These are phyloP conservation scores for Drosophila suzukii DNA, from an alignment of 1,140 invertebrate species.

Conservation along the genomic window DNA sequence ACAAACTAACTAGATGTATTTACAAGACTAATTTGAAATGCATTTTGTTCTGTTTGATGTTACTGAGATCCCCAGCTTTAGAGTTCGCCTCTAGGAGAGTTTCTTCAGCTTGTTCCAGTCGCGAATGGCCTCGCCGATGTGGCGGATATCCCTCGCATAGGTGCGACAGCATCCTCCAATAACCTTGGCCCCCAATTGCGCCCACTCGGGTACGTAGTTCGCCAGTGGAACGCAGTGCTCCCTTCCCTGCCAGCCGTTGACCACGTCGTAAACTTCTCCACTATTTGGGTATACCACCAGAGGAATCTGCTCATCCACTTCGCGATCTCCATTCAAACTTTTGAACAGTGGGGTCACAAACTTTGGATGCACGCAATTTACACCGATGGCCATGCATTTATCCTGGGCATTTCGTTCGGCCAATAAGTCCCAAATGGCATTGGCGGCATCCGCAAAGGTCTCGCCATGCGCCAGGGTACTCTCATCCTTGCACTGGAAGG, in stretches of 20 bases:
- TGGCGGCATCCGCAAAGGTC: constrained; percentile 86
- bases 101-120: constrained; percentile 62
- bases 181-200: constrained; percentile 88
- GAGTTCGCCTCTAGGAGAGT: constrained; percentile 18
- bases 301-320: constrained; percentile 79
- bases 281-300: constrained; percentile 91
- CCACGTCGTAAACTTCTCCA: constrained; percentile 87
- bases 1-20: constrained; percentile 27
- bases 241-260: constrained; percentile 87
- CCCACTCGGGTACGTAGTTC: constrained; percentile 88
- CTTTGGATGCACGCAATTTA: constrained; percentile 92
- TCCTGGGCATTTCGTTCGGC: constrained; percentile 86
- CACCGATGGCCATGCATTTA: constrained; percentile 93
- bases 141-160: constrained; percentile 87
- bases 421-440: constrained; percentile 86
- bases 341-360: constrained; percentile 86
- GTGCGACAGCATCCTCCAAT: constrained; percentile 93
- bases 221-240: constrained; percentile 86
- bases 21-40: constrained; percentile 45
- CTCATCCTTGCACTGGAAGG: constrained; percentile 86
- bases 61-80: constrained; percentile 28
- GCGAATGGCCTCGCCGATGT: constrained; percentile 84
- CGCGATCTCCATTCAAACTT: constrained; percentile 82
- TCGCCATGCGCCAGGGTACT: constrained; percentile 91
- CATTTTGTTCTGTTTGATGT: constrained; percentile 31